Percentiles rank a stretch among this genome's conserved stretches.
Evolutionary conservation across 2,888 invertebrate genomes (phyloP).

Genomic region (Epiperipatus broadwayi): DNA sequence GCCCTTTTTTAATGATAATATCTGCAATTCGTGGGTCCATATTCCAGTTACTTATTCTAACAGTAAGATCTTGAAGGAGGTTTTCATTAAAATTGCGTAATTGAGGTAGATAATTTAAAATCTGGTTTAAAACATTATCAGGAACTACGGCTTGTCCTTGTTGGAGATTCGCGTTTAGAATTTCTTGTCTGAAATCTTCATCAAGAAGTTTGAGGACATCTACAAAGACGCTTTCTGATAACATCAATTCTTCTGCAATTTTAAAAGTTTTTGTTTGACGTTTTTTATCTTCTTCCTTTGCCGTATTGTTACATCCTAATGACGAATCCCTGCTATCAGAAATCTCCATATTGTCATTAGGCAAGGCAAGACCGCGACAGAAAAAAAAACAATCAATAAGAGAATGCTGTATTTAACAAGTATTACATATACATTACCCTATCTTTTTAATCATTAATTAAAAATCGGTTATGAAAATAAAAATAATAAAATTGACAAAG

Average conservation of each 20-base stretch:
- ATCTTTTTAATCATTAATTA: no score
- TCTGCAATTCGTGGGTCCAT: constrained; percentile 33
- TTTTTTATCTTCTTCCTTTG: constrained; percentile 11
- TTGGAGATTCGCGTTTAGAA: no score
- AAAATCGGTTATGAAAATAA: no score
- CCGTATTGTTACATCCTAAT: no score
- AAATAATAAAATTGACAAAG: no score
- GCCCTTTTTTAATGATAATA: constrained; percentile 39
- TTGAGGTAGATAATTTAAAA: constrained; percentile 35
- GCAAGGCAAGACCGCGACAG: no score
- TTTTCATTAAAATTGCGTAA: constrained; percentile 36
- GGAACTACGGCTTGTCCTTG: no score
- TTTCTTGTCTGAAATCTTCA: constrained; percentile 32
- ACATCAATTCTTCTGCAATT: constrained; percentile 36
- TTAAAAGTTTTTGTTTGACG: constrained; percentile 26
- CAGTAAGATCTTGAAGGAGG: constrained; percentile 33
- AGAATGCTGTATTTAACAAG: no score
- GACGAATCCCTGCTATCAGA: no score
- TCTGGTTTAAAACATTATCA: constrained; percentile 31
- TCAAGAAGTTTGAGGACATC: constrained; percentile 35
- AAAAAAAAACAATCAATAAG: no score
- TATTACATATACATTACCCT: no score
- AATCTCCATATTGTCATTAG: no score
- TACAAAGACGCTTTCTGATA: constrained; percentile 37
- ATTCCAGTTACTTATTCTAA: constrained; percentile 33